phyloP scores from a whole-genome alignment of 2,888 invertebrate species.

The Taenaris catops region DNA sequence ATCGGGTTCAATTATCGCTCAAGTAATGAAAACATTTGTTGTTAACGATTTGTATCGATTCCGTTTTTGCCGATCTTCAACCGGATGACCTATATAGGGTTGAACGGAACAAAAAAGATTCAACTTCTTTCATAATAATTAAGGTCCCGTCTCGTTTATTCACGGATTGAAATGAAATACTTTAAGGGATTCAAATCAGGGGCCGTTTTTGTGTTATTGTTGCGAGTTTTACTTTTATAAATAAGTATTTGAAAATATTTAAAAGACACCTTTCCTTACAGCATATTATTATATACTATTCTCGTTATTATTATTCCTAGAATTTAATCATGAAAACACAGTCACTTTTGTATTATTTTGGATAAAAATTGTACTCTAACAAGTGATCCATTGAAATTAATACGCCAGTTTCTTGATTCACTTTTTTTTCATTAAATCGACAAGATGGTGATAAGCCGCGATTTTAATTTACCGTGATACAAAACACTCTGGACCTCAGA shows the following conservation, averaged over 20 bases:
- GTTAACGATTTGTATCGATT: slow-evolving; percentile 21
- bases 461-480: too few relatives aligned
- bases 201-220: slow-evolving; percentile 1
- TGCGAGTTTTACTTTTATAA: background rate
- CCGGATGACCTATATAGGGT: slow-evolving; percentile 21
- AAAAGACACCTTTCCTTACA: background rate
- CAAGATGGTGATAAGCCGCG: too few relatives aligned
- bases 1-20: slow-evolving; percentile 18
- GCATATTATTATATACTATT: too few relatives aligned
- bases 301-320: too few relatives aligned
- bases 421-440: too few relatives aligned
- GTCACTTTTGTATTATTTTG: too few relatives aligned
- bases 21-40: slow-evolving; percentile 22
- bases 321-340: too few relatives aligned
- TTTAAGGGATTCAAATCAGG: slow-evolving; percentile 9
- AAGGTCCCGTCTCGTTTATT: slow-evolving; percentile 18
- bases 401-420: too few relatives aligned
- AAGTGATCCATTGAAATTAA: too few relatives aligned
- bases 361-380: too few relatives aligned
- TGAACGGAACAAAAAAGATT: slow-evolving; percentile 16
- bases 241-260: background rate
- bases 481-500: too few relatives aligned
- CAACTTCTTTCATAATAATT: slow-evolving; percentile 18
- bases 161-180: slow-evolving; percentile 12
- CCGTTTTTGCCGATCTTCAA: slow-evolving; percentile 16